Percentiles rank a stretch among this genome's conserved stretches.
These are phyloP conservation scores for Drosophila glabriapex DNA, from an alignment of 2,888 invertebrate genomes.

Conservation along the genomic window DNA sequence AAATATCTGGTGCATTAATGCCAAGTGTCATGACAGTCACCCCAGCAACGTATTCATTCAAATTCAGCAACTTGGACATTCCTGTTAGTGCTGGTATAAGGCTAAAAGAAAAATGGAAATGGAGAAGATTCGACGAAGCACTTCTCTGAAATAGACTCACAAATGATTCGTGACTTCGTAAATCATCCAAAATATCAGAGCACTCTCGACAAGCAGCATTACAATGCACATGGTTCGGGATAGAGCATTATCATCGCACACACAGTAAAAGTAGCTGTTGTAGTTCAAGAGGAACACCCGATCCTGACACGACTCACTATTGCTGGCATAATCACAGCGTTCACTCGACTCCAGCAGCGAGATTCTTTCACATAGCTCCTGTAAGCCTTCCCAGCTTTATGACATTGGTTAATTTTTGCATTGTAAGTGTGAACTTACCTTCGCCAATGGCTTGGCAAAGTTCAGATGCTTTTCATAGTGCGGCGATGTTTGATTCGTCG, in stretches of 20 bases:
- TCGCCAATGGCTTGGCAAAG: slow-evolving; percentile 28
- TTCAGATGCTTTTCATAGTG: slow-evolving; percentile 33
- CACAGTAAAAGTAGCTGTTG: slow-evolving; percentile 39
- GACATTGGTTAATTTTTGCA: background rate
- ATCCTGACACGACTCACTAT: slow-evolving; percentile 4
- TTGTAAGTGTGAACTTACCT: slow-evolving; percentile 38
- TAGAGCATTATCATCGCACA: slow-evolving; percentile 27
- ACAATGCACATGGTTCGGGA: slow-evolving; percentile 2
- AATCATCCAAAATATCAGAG: slow-evolving; percentile 38
- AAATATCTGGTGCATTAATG: slow-evolving; percentile 90
- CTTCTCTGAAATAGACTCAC: slow-evolving; percentile 28
- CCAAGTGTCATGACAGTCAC: slow-evolving; percentile 90
- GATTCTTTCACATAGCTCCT: slow-evolving; percentile 42
- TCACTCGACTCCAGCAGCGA: slow-evolving; percentile 8
- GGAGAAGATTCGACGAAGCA: too few relatives aligned
- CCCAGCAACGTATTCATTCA: slow-evolving; percentile 88
- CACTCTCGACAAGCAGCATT: slow-evolving; percentile 1
- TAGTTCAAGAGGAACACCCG: slow-evolving; percentile 36
- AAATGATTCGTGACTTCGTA: slow-evolving; percentile 23
- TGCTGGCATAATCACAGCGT: slow-evolving; percentile 35
- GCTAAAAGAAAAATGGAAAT: slow-evolving; percentile 76
- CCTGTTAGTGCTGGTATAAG: slow-evolving; percentile 87
- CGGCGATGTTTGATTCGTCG: slow-evolving; percentile 45
- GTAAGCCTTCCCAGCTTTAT: background rate
- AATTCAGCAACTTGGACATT: slow-evolving; percentile 85